Conservation (phyloP, 2,113 vertebrate genomes). For the Gambusia affinis region DNA sequence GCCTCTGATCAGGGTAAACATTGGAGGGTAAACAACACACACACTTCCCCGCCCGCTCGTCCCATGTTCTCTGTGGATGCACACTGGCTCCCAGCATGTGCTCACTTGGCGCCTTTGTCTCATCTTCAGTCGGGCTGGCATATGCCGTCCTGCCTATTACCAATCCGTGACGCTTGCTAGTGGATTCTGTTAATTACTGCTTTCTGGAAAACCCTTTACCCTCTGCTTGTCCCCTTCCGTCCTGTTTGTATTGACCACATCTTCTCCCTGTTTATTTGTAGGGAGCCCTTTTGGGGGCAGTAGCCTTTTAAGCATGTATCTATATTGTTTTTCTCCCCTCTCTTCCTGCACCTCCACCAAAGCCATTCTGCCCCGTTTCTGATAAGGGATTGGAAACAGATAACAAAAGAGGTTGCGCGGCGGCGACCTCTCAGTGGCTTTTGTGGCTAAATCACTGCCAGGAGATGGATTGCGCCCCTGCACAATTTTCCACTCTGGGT, state of each 20-base stretch:
- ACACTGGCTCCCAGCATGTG: slow-evolving; percentile 5
- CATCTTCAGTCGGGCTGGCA: slow-evolving; percentile 16
- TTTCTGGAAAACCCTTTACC: slow-evolving; percentile 45
- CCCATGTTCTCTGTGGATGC: slow-evolving; percentile 16
- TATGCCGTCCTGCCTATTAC: slow-evolving; percentile 24
- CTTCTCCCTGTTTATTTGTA: slow-evolving; percentile 44
- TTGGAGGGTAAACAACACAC: too few relatives aligned
- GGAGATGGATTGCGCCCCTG: slow-evolving; percentile 59
- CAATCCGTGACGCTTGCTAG: slow-evolving; percentile 44
- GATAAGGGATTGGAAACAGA: slow-evolving; percentile 74
- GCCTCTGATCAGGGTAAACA: slow-evolving; percentile 54
- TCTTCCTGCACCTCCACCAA: slow-evolving; percentile 15
- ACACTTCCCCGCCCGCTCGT: slow-evolving; percentile 18
- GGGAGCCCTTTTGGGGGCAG: slow-evolving; percentile 27
- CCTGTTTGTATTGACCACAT: slow-evolving; percentile 40
- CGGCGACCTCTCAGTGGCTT: slow-evolving; percentile 44
- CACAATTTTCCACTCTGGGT: slow-evolving; percentile 45
- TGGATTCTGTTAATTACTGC: slow-evolving; percentile 63
- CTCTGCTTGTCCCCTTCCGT: slow-evolving; percentile 27
- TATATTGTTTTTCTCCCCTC: background rate
- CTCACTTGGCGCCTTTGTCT: slow-evolving; percentile 28
- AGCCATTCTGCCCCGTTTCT: slow-evolving; percentile 35
- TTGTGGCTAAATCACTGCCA: slow-evolving; percentile 58
- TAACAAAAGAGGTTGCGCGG: slow-evolving; percentile 60
- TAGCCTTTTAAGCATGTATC: slow-evolving; percentile 46